Conservation (phyloP, 2,888 invertebrate genomes). For the Rugalucina vietnamica region DNA sequence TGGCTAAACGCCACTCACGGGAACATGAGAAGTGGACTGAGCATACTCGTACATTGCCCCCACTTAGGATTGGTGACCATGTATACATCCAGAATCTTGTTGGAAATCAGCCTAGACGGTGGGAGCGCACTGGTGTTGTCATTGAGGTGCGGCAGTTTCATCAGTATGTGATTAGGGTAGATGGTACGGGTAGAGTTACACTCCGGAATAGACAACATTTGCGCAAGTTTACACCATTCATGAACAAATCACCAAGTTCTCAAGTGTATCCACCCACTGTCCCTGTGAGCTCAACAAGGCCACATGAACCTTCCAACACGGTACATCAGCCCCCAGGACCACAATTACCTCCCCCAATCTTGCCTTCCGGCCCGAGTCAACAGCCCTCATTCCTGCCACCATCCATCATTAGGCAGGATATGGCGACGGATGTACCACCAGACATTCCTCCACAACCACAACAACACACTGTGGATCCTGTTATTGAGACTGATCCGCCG, state of each 20-base stretch:
- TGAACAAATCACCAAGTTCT: no score
- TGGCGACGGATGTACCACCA: no score
- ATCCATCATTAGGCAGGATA: no score
- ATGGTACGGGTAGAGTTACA: constrained; percentile 59
- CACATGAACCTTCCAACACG: no score
- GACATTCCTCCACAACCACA: not conserved
- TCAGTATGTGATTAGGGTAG: constrained; percentile 55
- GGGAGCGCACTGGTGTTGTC: constrained; percentile 48
- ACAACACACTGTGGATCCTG: not conserved
- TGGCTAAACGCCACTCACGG: constrained; percentile 40
- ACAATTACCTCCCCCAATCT: no score
- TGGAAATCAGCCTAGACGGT: constrained; percentile 47
- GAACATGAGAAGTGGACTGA: constrained; percentile 46
- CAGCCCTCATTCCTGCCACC: no score
- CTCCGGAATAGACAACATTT: constrained; percentile 52
- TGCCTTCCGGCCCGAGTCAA: no score
- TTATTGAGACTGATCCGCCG: no score
- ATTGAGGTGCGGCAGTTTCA: constrained; percentile 57
- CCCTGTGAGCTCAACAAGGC: no score
- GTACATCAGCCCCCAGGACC: no score
- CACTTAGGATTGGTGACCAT: constrained; percentile 55
- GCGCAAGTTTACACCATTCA: constrained; percentile 46
- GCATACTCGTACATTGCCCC: constrained; percentile 43
- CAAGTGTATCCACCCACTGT: no score
- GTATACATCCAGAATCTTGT: constrained; percentile 52